phyloP scores from a whole-genome alignment of 2,113 vertebrate species.

The Alaudala cheleensis region DNA sequence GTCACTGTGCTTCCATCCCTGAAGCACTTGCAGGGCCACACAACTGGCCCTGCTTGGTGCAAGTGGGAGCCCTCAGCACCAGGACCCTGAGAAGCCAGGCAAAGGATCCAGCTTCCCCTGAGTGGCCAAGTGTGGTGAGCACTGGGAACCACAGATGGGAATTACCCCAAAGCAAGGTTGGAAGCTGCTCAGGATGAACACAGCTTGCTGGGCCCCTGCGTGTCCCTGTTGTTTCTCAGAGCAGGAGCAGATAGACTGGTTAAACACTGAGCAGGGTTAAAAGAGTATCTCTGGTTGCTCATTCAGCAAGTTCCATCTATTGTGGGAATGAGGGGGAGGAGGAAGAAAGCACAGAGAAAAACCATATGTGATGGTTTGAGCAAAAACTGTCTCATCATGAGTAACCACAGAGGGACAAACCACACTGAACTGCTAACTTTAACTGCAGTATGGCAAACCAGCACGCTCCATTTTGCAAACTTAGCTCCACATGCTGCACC shows the following conservation, averaged over 20 bases:
- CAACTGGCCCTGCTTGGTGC: accelerated
- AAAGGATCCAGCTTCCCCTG: not conserved
- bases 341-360: not conserved
- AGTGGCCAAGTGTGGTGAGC: accelerated
- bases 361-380: not conserved
- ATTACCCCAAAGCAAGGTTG: not conserved
- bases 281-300: not conserved
- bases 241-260: not conserved
- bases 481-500: not conserved
- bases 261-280: not conserved
- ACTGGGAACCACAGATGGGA: not conserved
- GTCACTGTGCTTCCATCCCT: not conserved
- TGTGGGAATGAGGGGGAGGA: not conserved
- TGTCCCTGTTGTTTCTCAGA: not conserved
- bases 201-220: accelerated
- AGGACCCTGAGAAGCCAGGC: not conserved
- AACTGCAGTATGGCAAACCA: not conserved
- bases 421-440: not conserved
- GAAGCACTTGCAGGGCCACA: not conserved
- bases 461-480: not conserved
- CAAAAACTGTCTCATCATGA: not conserved
- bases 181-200: not conserved
- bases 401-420: not conserved
- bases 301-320: not conserved
- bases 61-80: accelerated